phyloP scores from a whole-genome alignment of 2,113 vertebrate species.

The Megalops atlanticus region DNA sequence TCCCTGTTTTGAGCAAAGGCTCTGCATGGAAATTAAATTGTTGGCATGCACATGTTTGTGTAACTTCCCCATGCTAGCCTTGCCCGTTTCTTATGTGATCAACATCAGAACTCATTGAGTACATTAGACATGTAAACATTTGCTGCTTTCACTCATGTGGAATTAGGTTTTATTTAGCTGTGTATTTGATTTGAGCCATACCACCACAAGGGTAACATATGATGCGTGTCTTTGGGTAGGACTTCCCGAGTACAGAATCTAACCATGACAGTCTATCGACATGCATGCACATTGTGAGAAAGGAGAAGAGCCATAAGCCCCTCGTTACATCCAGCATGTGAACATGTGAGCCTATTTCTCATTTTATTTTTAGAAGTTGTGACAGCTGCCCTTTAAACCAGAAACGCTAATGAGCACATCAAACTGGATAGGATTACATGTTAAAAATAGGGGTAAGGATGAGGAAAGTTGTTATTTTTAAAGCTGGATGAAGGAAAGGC shows the following conservation, averaged over 20 bases:
- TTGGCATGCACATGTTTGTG: no score
- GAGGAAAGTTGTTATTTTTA: background rate
- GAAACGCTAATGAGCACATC: background rate
- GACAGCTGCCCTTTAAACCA: constrained; percentile 6
- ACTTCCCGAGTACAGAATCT: background rate
- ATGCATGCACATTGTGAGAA: background rate
- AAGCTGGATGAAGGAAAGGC: background rate
- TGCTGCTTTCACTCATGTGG: no score
- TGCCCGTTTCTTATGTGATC: no score
- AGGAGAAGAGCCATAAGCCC: background rate
- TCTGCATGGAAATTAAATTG: no score
- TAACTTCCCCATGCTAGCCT: no score
- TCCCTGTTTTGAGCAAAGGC: no score
- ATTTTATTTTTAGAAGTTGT: background rate
- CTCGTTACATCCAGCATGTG: background rate
- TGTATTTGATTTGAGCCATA: background rate
- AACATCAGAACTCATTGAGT: no score
- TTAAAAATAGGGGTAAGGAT: background rate
- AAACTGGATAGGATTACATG: background rate
- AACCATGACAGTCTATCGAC: background rate
- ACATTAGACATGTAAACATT: no score
- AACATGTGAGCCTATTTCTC: background rate
- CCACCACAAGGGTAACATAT: background rate
- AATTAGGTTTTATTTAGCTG: no score
- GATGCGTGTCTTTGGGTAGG: background rate